phyloP scores from a whole-genome alignment of 1,140 invertebrate genomes.

The Pomacea maculata region DNA sequence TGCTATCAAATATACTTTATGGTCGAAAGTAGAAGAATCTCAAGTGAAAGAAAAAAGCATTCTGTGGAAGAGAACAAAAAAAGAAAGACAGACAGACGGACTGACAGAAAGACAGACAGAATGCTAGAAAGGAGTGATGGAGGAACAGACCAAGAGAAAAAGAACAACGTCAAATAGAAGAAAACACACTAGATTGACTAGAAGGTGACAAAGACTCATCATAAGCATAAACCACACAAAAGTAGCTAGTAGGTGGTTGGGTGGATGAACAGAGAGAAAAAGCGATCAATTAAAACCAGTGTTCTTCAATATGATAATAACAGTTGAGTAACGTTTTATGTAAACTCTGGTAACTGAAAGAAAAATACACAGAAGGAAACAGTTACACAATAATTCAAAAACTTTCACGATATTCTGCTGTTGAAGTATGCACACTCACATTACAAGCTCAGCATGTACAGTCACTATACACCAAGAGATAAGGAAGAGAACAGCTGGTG shows the following conservation, averaged over 20 bases:
- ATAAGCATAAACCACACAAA: background rate
- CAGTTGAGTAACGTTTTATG: background rate
- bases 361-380: no score
- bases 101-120: slow-evolving; percentile 7
- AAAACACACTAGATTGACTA: background rate
- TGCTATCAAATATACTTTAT: background rate
- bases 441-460: no score
- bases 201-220: background rate
- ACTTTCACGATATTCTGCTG: background rate
- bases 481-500: background rate
- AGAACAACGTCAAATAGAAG: background rate
- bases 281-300: background rate
- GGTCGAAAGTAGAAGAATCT: background rate
- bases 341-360: no score
- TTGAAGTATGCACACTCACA: no score
- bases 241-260: background rate
- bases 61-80: background rate
- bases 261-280: background rate
- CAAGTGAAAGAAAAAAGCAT: background rate
- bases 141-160: background rate
- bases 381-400: no score
- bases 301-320: background rate
- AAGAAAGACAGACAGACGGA: background rate
- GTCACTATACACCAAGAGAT: background rate
- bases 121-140: background rate